Evolutionary conservation across 2,888 invertebrate species (phyloP), one percentile per base, ranked within the genome.

Genomic region (Pollenia amentaria): DNA sequence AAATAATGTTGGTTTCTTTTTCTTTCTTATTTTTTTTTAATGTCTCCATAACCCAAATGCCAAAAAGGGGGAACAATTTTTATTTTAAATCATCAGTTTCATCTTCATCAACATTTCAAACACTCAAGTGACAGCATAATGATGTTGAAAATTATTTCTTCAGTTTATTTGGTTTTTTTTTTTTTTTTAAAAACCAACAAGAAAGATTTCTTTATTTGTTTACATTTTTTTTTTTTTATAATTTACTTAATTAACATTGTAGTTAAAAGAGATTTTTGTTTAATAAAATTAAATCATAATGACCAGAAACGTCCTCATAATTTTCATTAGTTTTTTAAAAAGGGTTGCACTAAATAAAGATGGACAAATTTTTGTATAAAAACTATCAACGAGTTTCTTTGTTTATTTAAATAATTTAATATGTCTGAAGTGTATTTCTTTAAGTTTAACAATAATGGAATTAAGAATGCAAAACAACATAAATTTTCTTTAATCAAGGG

Each of bases 81-180:
- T n/a, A 46, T 38, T 85, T 60, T 9, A 81, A 69, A 76, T 70
- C 75, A 76, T 65, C 51, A 76, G 51, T 64, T 18, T 65, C 67
- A 67, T 38, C 62, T 44, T 62, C 60, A 55, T 70, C 53, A 40
- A 79, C 60, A 72, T 81, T 75, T 60, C 38, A 69, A 73, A 73
- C 78, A 84, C 79, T 84, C 69, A 53, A 84, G 79, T 79, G 73
- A 84, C 79, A 84, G 65, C 79, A 79, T 69, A 84, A 84, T 79
- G 65, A 75, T 64, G 67, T 57, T 64, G 46, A 14, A 65, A 44
- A 51, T 53, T 38, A 72, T 48, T 72, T 46, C 16, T 62, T 42
- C 2, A 14, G 8, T n/a, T 14, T 21, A 0, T 64, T 21, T 29
- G 53, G 18, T 12, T 10, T 48, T 51, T 64, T 40, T 46, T 38